Percentiles rank a stretch among this genome's conserved stretches.
phyloP scores from a whole-genome alignment of 1,140 invertebrate genomes.

The Ceratina australensis region DNA sequence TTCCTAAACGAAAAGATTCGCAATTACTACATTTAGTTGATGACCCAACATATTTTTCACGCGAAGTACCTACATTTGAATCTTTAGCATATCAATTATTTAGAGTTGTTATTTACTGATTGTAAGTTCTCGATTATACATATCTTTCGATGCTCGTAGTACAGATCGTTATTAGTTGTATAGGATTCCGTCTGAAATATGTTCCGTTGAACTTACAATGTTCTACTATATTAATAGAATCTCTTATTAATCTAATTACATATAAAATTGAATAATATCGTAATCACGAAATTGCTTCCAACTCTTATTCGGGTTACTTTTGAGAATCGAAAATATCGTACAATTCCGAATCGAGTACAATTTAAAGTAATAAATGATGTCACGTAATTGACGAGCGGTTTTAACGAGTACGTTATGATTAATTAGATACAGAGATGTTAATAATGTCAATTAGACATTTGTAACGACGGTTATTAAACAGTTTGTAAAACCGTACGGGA shows the following conservation, averaged over 20 bases:
- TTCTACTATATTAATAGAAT: neutral
- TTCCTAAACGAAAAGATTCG: too few relatives aligned
- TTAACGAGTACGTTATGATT: slow-evolving; percentile 2
- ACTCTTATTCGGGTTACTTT: too few relatives aligned
- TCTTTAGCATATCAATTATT: too few relatives aligned
- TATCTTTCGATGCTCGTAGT: too few relatives aligned
- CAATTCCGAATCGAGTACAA: slow-evolving; percentile 1
- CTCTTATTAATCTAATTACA: slow-evolving; percentile 3
- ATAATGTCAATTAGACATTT: slow-evolving; percentile 42
- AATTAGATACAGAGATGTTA: neutral
- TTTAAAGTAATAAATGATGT: neutral
- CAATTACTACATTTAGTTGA: too few relatives aligned
- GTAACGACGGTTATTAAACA: slow-evolving; percentile 18
- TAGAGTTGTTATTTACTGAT: too few relatives aligned
- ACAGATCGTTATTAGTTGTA: slow-evolving; percentile 9
- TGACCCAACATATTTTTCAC: too few relatives aligned
- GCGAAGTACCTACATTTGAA: too few relatives aligned
- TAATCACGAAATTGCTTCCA: too few relatives aligned
- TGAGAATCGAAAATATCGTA: too few relatives aligned
- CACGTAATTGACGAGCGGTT: neutral
- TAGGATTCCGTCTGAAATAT: neutral
- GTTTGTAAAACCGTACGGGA: neutral
- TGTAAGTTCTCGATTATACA: too few relatives aligned
- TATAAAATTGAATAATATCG: too few relatives aligned
- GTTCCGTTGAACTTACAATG: neutral